phyloP scores from a whole-genome alignment of 2,113 vertebrate species.

The Polyodon spathula region DNA sequence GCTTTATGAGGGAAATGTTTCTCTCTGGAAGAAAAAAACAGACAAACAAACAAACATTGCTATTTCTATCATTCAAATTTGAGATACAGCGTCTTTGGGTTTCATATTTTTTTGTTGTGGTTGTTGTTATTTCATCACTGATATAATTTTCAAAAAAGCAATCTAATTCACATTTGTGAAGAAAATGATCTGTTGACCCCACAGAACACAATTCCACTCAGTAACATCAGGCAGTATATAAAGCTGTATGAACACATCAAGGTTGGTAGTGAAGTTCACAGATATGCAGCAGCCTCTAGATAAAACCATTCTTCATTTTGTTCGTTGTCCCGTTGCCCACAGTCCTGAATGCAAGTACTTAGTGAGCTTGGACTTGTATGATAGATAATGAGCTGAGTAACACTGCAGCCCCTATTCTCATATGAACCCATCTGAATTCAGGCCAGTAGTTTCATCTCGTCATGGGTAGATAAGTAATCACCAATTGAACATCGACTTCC shows the following conservation, averaged over 20 bases:
- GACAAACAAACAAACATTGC: not conserved
- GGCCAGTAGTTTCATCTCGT: too few relatives aligned
- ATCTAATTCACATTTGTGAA: not conserved
- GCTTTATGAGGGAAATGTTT: too few relatives aligned
- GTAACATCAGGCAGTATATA: slow-evolving; percentile 2
- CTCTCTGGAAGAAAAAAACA: not conserved
- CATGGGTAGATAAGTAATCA: too few relatives aligned
- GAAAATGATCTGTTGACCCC: not conserved
- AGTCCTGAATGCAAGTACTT: not conserved
- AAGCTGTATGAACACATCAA: slow-evolving; percentile 13
- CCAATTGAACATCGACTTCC: too few relatives aligned
- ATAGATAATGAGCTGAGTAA: not conserved
- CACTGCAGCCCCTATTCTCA: not conserved
- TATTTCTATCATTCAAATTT: too few relatives aligned
- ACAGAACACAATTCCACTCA: slow-evolving; percentile 5
- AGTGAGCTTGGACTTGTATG: not conserved
- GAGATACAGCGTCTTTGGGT: too few relatives aligned
- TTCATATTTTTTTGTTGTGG: too few relatives aligned
- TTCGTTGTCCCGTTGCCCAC: not conserved
- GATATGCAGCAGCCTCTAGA: slow-evolving; percentile 5
- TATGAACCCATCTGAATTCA: too few relatives aligned
- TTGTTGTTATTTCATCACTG: too few relatives aligned
- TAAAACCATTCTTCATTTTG: slow-evolving; percentile 15
- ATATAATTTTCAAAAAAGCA: too few relatives aligned
- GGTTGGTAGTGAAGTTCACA: slow-evolving; percentile 9